Percentiles rank a stretch among this genome's conserved stretches.
Conservation (phyloP, 2,113 vertebrate species). For the Phaethon lepturus region DNA sequence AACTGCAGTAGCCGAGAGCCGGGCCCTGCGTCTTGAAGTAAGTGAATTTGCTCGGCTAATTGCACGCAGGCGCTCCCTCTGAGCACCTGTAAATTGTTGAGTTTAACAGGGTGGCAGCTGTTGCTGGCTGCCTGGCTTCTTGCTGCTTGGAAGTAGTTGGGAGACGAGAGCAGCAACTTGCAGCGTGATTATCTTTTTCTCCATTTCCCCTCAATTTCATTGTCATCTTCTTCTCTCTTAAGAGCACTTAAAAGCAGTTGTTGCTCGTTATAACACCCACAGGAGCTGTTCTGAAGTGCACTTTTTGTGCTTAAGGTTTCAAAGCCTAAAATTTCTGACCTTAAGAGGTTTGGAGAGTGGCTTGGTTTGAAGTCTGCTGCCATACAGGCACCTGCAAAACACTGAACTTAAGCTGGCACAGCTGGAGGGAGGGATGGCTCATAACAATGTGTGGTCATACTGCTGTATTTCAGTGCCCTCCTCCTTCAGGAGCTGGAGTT, state of each 20-base stretch:
- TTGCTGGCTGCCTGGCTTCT: neutral
- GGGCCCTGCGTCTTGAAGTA: neutral
- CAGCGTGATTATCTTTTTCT: conserved; percentile 11
- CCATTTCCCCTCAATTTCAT: conserved; percentile 46
- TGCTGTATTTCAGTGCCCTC: rapidly evolving
- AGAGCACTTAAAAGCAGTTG: conserved; percentile 46
- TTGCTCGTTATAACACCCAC: conserved; percentile 43
- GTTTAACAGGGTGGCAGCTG: conserved; percentile 53
- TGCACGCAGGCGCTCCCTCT: neutral
- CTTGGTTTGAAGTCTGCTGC: neutral
- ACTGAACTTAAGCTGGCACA: neutral
- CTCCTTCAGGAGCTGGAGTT: neutral
- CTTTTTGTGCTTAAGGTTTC: conserved; percentile 35
- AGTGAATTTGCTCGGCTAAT: conserved; percentile 50
- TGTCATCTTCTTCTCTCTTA: conserved; percentile 44
- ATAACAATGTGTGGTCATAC: neutral
- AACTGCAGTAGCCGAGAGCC: neutral
- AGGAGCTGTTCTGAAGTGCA: conserved; percentile 36
- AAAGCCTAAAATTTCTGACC: conserved; percentile 36
- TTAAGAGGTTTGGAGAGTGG: neutral
- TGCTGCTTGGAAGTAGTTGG: neutral
- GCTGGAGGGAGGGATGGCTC: neutral
- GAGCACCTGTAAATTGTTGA: conserved; percentile 48
- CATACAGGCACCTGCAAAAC: neutral
- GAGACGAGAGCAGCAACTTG: conserved; percentile 17